These are phyloP conservation scores for Pongo pygmaeus DNA, from an alignment of 2,113 vertebrate species.

Conservation along the genomic window DNA sequence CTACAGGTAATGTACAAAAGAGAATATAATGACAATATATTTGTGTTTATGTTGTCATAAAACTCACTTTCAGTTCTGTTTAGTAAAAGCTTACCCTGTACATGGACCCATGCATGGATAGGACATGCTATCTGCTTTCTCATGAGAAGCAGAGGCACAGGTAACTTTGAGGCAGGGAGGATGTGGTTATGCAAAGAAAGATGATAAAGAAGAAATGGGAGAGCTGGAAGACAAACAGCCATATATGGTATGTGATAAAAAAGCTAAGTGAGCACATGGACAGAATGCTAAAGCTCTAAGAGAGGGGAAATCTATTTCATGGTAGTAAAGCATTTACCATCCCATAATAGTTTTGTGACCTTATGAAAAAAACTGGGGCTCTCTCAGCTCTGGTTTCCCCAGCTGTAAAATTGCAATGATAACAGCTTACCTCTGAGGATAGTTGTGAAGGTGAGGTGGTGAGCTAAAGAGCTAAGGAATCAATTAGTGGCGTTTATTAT, in stretches of 20 bases:
- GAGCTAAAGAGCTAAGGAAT: not conserved
- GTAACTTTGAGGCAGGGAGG: not conserved
- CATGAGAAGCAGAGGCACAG: not conserved
- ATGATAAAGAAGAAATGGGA: not conserved
- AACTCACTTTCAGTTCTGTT: not conserved
- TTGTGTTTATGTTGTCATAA: not conserved
- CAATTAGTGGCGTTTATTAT: not conserved
- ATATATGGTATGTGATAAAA: not conserved
- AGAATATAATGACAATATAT: not conserved
- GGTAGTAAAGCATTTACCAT: not conserved
- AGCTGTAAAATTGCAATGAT: not conserved
- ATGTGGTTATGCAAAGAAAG: not conserved
- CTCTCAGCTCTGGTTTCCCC: not conserved
- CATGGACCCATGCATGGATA: not conserved
- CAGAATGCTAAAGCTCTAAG: not conserved
- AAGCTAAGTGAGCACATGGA: not conserved
- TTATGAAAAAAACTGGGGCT: not conserved
- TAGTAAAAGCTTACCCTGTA: not conserved
- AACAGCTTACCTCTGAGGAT: not conserved
- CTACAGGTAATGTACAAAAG: not conserved
- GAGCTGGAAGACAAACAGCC: not conserved
- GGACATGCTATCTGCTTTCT: not conserved
- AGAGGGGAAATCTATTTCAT: not conserved
- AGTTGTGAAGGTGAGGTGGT: not conserved
- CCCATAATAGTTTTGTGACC: not conserved